Base-by-base conservation (phyloP, 2,888 invertebrate genomes). In the Scaeva pyrastri region DNA sequence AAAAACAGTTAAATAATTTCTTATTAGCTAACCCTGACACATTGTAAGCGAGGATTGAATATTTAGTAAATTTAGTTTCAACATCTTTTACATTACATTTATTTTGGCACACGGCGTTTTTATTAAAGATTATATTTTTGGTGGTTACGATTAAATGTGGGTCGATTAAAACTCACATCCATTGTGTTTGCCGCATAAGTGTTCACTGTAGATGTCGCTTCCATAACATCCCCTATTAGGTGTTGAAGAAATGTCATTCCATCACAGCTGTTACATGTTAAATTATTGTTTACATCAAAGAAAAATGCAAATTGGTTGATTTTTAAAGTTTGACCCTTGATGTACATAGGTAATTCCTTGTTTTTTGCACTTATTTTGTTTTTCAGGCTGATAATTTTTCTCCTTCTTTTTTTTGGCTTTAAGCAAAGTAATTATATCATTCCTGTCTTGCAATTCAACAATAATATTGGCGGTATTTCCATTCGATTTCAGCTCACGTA, bases 1-100 rank as follows among this genome's bases (percentile, higher is more conserved):
- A 60, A 60, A 60, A 60, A 11, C 19, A 19, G 12, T 11, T 41
- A 41, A 41, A 41, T 60, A 60, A 12, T 11, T 16, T 39, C 60
- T 60, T 19, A 60, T 60, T 60, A 3, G 10, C 16, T 16, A 60
- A 11, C 10, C 41, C 39, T 41, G 60, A 31, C 11, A 41, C 26
- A 41, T 41, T 60, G 41, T 60, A 60, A 14, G 41, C 16, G 3
- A 60, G 39, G 10, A 60, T 12, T 60, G 14, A 19, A 39, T 19
- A 19, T 6, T 60, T 19, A 12, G n/a, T n/a, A n/a, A n/a, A n/a
- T n/a, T n/a, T 39, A 16, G 0, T 39, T 58, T n/a, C 16, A 10
- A 58, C 16, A 16, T 58, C 8, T 36, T 60, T 60, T 19, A 16
- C 21, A 8, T 58, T 36, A 58, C 6, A 12, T 58, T 16, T 58